Conservation (phyloP, 1,140 invertebrate species). For the Lepidurus packardi region DNA sequence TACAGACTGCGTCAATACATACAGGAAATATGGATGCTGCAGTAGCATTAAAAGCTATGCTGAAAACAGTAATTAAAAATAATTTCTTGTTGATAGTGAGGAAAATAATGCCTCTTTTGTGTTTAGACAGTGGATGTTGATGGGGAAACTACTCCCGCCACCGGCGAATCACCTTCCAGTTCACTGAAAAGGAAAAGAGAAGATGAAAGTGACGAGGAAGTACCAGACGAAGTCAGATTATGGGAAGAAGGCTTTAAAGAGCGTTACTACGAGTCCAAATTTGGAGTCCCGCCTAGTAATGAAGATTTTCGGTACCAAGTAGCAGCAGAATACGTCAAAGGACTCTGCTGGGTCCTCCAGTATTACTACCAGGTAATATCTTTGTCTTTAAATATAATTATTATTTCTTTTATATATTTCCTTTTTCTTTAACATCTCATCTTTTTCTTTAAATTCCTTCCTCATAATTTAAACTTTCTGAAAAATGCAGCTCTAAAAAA, state of each 20-base stretch:
- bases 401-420: not conserved
- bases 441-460: not conserved
- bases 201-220: conserved; percentile 59
- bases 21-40: conserved; percentile 41
- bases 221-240: conserved; percentile 86
- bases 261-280: conserved; percentile 95
- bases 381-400: conserved; percentile 25
- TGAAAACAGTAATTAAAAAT: conserved; percentile 30
- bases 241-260: conserved; percentile 99
- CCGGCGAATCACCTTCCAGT: conserved; percentile 16
- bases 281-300: conserved; percentile 76
- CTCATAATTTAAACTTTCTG: not conserved
- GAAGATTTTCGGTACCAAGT: conserved; percentile 82
- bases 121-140: not conserved
- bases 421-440: not conserved
- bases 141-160: not conserved
- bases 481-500: conserved; percentile 6
- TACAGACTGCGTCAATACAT: conserved; percentile 40
- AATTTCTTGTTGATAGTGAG: too few relatives aligned
- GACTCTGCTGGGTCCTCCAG: conserved; percentile 94
- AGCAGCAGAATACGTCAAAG: conserved; percentile 87
- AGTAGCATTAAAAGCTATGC: conserved; percentile 40
- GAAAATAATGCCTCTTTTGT: not conserved
- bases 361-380: conserved; percentile 86
- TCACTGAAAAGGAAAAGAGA: conserved; percentile 48